A percentile compares a stretch with the other conserved stretches of the same genome.
Conservation (phyloP, 2,888 invertebrate genomes). For the Epirrita christyi region DNA sequence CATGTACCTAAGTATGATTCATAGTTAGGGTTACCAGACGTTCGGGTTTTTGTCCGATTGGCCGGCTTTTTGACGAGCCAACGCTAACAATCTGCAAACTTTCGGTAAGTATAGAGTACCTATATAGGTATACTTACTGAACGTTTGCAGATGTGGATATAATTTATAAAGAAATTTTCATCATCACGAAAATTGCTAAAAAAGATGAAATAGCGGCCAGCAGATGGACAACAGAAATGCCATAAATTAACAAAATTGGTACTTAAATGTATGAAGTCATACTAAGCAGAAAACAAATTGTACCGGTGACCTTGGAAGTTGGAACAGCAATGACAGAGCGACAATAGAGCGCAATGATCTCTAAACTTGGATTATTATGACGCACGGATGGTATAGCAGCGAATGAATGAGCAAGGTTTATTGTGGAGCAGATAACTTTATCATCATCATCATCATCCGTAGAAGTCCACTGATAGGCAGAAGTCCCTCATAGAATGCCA, state of each 20-base stretch:
- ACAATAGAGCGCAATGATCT: conserved; percentile 48
- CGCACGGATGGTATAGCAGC: conserved; percentile 44
- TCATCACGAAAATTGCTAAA: too few relatives aligned
- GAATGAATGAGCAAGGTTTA: too few relatives aligned
- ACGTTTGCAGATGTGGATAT: neutral
- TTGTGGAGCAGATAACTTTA: too few relatives aligned
- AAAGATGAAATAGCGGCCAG: neutral
- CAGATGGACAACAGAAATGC: conserved; percentile 26
- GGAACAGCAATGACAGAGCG: conserved; percentile 49
- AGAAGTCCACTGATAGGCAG: too few relatives aligned
- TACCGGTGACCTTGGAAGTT: conserved; percentile 52
- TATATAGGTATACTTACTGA: too few relatives aligned
- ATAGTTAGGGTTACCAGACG: neutral
- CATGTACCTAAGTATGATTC: neutral
- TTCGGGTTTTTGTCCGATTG: too few relatives aligned
- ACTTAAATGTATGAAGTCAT: conserved; percentile 57
- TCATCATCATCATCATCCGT: too few relatives aligned
- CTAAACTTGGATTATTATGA: conserved; percentile 50
- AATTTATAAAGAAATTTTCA: too few relatives aligned
- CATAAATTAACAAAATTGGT: conserved; percentile 51
- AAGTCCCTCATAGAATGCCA: too few relatives aligned
- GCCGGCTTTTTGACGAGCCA: too few relatives aligned
- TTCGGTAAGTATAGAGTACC: too few relatives aligned
- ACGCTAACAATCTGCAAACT: too few relatives aligned
- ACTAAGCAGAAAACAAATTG: conserved; percentile 46